Conservation (phyloP, 2,113 vertebrate species). For the Oncorhynchus clarkii region DNA sequence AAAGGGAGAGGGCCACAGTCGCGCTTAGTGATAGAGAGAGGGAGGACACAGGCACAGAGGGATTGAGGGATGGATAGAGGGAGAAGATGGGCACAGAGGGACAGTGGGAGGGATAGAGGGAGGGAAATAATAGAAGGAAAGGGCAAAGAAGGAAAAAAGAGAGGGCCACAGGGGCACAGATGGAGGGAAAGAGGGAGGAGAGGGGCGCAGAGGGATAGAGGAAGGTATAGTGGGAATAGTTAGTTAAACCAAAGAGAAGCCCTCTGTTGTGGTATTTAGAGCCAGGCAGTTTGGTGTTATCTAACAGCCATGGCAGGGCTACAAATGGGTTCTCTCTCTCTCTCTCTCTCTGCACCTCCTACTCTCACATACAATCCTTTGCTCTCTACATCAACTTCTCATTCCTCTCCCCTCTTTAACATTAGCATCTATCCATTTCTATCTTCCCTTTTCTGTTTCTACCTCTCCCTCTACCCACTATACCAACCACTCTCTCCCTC, state of each 20-base stretch:
- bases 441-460: background rate
- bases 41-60: background rate
- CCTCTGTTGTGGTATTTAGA: slow-evolving; percentile 27
- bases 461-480: slow-evolving; percentile 12
- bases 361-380: background rate
- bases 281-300: slow-evolving; percentile 18
- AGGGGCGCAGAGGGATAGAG: background rate
- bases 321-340: slow-evolving; percentile 10
- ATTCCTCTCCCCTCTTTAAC: slow-evolving; percentile 7
- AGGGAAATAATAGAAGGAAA: too few species aligned
- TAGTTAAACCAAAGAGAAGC: slow-evolving; percentile 17
- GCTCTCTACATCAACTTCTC: slow-evolving; percentile 10
- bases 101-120: background rate
- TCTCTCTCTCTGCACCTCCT: background rate
- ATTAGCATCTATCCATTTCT: background rate
- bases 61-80: background rate
- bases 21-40: background rate
- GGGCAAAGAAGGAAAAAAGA: too few species aligned
- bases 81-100: background rate
- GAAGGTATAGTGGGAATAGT: background rate
- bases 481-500: background rate
- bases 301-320: slow-evolving; percentile 20
- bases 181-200: too few species aligned
- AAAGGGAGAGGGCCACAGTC: slow-evolving; percentile 6
- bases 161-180: too few species aligned